phyloP scores from a whole-genome alignment of 2,888 invertebrate species.

The Bhutanitis thaidina region DNA sequence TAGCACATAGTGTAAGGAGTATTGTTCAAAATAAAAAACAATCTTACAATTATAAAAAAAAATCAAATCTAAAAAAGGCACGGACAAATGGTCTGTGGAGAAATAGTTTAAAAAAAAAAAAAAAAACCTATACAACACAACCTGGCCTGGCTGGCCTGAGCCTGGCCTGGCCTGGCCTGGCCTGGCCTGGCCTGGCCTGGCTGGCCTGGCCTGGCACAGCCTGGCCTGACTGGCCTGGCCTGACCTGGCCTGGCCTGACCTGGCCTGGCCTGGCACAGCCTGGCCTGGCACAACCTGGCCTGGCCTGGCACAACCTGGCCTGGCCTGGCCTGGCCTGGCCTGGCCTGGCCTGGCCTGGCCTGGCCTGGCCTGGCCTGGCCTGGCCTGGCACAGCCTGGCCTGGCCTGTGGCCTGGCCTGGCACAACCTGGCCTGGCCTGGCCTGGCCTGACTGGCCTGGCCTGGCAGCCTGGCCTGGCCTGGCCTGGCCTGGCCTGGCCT shows the following conservation, averaged over 20 bases:
- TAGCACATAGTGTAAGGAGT: too few species aligned
- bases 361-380: neutral
- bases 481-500: slow-evolving; percentile 12
- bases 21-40: too few species aligned
- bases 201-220: slow-evolving; percentile 20
- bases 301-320: slow-evolving; percentile 13
- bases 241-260: too few species aligned
- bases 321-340: slow-evolving; percentile 21
- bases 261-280: too few species aligned
- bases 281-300: too few species aligned
- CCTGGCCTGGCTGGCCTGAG: slow-evolving; percentile 13
- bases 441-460: slow-evolving; percentile 13
- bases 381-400: slow-evolving; percentile 16
- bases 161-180: slow-evolving; percentile 16
- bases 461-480: slow-evolving; percentile 9
- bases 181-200: slow-evolving; percentile 13
- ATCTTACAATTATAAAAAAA: too few species aligned
- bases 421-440: neutral
- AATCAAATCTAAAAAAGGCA: too few species aligned
- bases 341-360: slow-evolving; percentile 19
- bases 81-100: too few species aligned
- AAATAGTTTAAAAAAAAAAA: too few species aligned
- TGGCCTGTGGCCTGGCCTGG: neutral
- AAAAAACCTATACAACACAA: too few species aligned
- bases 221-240: slow-evolving; percentile 14